Evolutionary conservation across 92 coral and sea anemone genomes (phyloP).

Genomic region (Palythoa grandiflora): DNA sequence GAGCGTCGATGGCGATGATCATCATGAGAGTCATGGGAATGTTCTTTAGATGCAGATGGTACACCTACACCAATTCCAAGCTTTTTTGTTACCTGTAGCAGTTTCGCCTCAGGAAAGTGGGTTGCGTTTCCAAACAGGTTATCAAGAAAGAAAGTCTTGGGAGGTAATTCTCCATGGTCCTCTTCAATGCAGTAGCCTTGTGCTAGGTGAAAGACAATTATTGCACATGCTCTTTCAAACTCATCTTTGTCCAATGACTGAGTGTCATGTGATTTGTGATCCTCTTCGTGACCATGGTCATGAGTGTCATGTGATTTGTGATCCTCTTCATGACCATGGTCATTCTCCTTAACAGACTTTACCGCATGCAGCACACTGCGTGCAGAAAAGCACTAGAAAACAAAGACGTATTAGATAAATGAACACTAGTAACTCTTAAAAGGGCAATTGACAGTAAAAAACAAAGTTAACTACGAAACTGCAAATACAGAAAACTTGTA

Average conservation of each 20-base stretch:
- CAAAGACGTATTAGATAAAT: background rate
- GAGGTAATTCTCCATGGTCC: conserved; percentile 65
- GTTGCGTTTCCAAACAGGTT: conserved; percentile 60
- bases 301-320: conserved; percentile 5
- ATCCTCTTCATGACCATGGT: background rate
- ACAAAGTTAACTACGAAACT: too few relatives aligned
- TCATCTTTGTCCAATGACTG: conserved; percentile 70
- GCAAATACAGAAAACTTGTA: too few relatives aligned
- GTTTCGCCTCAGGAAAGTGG: conserved; percentile 64
- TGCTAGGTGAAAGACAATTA: conserved; percentile 72
- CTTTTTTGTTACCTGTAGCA: conserved; percentile 50
- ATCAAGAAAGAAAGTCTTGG: conserved; percentile 68
- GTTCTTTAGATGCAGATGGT: background rate
- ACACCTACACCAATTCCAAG: conserved; percentile 63
- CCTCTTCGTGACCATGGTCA: background rate
- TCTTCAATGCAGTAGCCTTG: conserved; percentile 80
- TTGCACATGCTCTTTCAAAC: conserved; percentile 81
- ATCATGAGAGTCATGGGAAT: background rate
- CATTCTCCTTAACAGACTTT: background rate
- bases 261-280: conserved; percentile 28
- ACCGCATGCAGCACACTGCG: conserved; percentile 33
- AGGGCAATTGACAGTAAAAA: too few relatives aligned
- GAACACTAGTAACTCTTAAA: too few relatives aligned
- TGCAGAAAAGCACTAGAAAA: conserved; percentile 39
- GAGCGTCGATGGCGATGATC: conserved; percentile 61